Evolutionary conservation across 2,797 vertebrate species (phyloP).

Genomic region (Orientallactaga sibirica): DNA sequence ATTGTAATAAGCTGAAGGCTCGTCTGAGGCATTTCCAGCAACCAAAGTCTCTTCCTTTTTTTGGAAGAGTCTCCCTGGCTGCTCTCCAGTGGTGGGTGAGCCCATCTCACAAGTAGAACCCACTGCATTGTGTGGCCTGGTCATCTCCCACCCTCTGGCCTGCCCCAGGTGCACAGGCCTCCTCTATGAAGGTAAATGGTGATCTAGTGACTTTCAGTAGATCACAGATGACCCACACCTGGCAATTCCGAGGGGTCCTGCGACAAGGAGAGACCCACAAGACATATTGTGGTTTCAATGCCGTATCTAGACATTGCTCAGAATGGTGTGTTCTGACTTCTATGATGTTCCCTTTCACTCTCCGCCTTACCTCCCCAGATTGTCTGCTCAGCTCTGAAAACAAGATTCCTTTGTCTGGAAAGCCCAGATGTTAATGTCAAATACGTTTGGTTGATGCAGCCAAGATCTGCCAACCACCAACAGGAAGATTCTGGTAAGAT

Average conservation of each 20-base stretch:
- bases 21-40: not conserved
- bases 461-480: not conserved
- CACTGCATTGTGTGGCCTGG: not conserved
- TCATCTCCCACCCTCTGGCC: not conserved
- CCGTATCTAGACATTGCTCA: not conserved
- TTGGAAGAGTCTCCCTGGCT: not conserved
- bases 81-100: not conserved
- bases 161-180: conserved; percentile 77
- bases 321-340: not conserved
- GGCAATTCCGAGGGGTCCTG: conserved; percentile 56
- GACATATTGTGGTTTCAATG: not conserved
- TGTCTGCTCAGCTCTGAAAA: too few species aligned
- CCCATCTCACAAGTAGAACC: not conserved
- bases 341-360: not conserved
- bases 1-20: not conserved
- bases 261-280: conserved; percentile 56
- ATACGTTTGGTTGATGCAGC: not conserved
- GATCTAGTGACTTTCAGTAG: conserved; percentile 82
- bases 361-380: not conserved
- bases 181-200: conserved; percentile 80
- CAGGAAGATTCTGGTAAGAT: not conserved
- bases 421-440: not conserved
- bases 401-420: too few species aligned
- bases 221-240: conserved; percentile 77
- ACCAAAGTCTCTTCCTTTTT: not conserved